These are phyloP conservation scores for Leucopsar rothschildi DNA, from an alignment of 2,113 vertebrate genomes.

Conservation along the genomic window DNA sequence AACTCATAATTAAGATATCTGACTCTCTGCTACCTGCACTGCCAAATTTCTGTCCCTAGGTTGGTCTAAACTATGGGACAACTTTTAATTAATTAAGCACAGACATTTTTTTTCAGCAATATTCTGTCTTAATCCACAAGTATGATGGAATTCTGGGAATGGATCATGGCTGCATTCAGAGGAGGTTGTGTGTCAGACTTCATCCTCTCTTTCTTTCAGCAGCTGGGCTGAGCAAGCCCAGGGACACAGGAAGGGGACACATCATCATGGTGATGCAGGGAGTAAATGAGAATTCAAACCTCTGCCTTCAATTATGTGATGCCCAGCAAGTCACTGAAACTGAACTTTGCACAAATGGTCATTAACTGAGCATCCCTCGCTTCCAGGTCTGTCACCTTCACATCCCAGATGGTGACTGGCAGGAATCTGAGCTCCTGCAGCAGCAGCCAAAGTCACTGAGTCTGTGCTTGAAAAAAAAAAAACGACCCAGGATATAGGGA, in stretches of 20 bases:
- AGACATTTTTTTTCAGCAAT: background rate
- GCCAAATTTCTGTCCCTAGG: background rate
- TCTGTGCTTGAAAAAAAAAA: background rate
- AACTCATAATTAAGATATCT: background rate
- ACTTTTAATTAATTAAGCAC: background rate
- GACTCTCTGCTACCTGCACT: background rate
- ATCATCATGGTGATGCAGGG: background rate
- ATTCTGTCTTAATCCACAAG: background rate
- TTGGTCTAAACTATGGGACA: background rate
- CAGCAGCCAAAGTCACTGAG: background rate
- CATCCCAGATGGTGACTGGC: background rate
- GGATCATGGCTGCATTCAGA: background rate
- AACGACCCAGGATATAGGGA: fast-evolving
- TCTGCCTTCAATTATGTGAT: background rate
- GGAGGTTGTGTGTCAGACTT: background rate
- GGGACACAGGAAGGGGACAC: background rate
- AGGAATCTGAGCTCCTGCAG: background rate
- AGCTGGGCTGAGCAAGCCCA: background rate
- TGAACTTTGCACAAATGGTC: background rate
- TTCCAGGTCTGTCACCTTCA: background rate
- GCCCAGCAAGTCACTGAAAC: background rate
- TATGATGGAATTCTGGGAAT: background rate
- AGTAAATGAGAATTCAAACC: background rate
- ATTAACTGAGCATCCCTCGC: background rate
- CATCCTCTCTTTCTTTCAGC: background rate